phyloP scores from a whole-genome alignment of 1,140 invertebrate species.

The Drosophila rufa region DNA sequence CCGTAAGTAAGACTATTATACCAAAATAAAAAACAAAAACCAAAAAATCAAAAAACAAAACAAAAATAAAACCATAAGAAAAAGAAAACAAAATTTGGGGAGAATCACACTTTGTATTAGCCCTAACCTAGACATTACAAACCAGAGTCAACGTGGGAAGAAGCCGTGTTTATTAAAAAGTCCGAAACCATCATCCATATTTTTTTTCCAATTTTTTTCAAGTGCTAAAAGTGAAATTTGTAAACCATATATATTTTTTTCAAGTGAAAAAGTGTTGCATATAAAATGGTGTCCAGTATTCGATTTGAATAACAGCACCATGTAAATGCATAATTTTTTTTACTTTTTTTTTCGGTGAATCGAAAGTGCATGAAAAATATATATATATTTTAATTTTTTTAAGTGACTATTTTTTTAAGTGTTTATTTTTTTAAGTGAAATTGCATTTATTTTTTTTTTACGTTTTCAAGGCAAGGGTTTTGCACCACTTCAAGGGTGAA shows the following conservation, averaged over 20 bases:
- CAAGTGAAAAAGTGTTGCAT: constrained; percentile 41
- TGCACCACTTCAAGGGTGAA: constrained; percentile 4
- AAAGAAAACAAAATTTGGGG: constrained; percentile 13
- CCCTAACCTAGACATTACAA: constrained; percentile 25
- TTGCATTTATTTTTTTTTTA: constrained; percentile 12
- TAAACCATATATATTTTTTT: constrained; percentile 29
- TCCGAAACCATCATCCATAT: neutral
- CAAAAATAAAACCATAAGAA: constrained; percentile 25
- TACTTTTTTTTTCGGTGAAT: constrained; percentile 50
- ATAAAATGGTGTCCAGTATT: constrained; percentile 29
- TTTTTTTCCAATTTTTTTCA: constrained; percentile 22
- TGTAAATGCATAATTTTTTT: constrained; percentile 48
- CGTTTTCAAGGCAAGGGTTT: constrained; percentile 4
- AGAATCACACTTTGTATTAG: constrained; percentile 34
- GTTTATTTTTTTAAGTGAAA: constrained; percentile 39
- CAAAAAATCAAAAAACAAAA: constrained; percentile 15
- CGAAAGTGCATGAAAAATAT: constrained; percentile 47
- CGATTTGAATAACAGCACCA: constrained; percentile 5
- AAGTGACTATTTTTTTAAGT: constrained; percentile 33
- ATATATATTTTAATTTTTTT: constrained; percentile 23
- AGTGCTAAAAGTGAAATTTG: constrained; percentile 8
- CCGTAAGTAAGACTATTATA: constrained; percentile 68
- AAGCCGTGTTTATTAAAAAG: neutral
- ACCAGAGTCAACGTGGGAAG: constrained; percentile 23
- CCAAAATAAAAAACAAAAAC: neutral